phyloP scores from a whole-genome alignment of 2,113 vertebrate species.

The Myotis yumanensis region DNA sequence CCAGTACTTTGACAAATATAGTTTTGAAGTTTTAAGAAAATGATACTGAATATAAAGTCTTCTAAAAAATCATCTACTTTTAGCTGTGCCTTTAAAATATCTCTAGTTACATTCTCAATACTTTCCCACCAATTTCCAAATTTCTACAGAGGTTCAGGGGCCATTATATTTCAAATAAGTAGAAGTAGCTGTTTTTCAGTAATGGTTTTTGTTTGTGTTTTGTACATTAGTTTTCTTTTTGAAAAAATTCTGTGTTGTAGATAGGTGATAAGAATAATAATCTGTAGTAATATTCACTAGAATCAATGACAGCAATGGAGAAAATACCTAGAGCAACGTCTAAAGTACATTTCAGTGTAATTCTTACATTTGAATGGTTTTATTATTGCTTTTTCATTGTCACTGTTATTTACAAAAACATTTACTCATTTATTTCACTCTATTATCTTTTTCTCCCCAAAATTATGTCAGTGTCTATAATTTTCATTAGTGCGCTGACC shows the following conservation, averaged over 20 bases:
- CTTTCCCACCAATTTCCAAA: not conserved
- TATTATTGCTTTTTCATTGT: not conserved
- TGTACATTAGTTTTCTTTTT: not conserved
- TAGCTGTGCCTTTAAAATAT: conserved; percentile 18
- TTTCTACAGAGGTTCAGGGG: not conserved
- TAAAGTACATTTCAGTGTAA: not conserved
- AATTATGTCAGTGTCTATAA: not conserved
- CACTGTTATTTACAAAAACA: not conserved
- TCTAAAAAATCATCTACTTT: not conserved
- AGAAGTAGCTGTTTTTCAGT: not conserved
- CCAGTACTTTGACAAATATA: not conserved
- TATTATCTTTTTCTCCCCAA: not conserved
- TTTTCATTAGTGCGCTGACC: not conserved
- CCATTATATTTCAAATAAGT: conserved; percentile 22
- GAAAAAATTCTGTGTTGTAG: not conserved
- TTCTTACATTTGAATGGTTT: not conserved
- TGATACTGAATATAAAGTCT: not conserved
- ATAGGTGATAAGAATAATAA: not conserved
- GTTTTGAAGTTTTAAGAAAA: conserved; percentile 56
- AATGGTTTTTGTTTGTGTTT: not conserved
- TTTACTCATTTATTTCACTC: not conserved
- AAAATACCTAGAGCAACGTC: not conserved
- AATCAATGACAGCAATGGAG: not conserved
- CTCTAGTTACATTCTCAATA: conserved; percentile 8
- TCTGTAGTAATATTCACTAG: conserved; percentile 1